Base-by-base conservation (phyloP, 2,113 vertebrate genomes). In the Leiothrix lutea region DNA sequence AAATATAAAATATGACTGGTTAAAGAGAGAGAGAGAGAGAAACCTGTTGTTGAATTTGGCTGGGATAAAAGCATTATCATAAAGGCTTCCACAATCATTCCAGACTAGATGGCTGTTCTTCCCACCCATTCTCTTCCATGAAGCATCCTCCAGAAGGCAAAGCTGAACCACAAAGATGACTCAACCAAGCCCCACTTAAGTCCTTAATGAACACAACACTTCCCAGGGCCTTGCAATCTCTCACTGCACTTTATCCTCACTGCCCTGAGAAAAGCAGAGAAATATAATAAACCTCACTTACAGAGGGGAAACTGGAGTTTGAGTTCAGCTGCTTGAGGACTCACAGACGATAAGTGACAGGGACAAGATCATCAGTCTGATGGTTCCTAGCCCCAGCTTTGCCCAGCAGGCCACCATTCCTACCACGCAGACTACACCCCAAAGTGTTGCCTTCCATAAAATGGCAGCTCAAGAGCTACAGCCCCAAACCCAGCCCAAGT, bases 361-460 rank as follows among this genome's bases (percentile, higher is more conserved):
- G 18, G 42, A 51, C 64, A 25, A 62, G 42, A 33, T 12, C 38
- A 54, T 31, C 61, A n/a, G 36, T 12, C 33, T 60, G 44, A 44
- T 5, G 10, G 53, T 7, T 65, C 36, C 31, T 5, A 36, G 5
- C 23, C 23, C 33, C 36, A 35, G 38, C 45, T 70, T 18, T 93
- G 62, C 70, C 31, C 71, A 69, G 31, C 45, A 70, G 72, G 56
- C 20, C 69, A 42, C 7, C 60, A 42, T 23, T 92, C 60, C 83
- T 35, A 36, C 33, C 62, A 28, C 0, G 0, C 44, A 86, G 23
- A 12, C 40, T 14, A 17, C 56, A 40, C 33, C 28, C 51, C 23
- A 0, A 74, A 19, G 33, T 4, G 33, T 1, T 2, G 1, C 65
- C 20, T 67, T 29, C 60, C 72, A 50, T 21, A 53, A 77, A 69